These are phyloP conservation scores for Dyspetes luteomarginatus DNA, from an alignment of 2,888 invertebrate species.

Conservation along the genomic window DNA sequence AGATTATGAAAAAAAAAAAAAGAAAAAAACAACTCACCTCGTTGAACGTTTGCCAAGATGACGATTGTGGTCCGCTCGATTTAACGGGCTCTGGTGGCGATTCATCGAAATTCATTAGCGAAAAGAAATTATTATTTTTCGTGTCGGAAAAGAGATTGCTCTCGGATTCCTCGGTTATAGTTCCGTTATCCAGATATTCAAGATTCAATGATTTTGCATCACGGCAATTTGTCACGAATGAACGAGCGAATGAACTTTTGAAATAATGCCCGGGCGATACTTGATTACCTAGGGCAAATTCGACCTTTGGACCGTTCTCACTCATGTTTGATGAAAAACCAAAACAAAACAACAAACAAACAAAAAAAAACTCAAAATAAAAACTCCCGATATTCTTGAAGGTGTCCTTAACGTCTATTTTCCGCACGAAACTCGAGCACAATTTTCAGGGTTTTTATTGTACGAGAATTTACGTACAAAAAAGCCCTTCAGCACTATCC, in stretches of 20 bases:
- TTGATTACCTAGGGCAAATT: conserved; percentile 79
- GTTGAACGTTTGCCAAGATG: conserved; percentile 59
- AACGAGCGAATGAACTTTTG: conserved; percentile 85
- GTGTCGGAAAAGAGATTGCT: conserved; percentile 54
- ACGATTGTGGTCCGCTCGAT: conserved; percentile 55
- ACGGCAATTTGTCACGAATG: conserved; percentile 82
- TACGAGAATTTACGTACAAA: neutral
- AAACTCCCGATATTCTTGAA: neutral
- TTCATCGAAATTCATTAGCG: conserved; percentile 72
- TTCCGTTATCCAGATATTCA: conserved; percentile 73
- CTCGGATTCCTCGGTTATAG: conserved; percentile 66
- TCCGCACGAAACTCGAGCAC: neutral
- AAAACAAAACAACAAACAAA: neutral
- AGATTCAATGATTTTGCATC: conserved; percentile 83
- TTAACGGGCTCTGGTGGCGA: conserved; percentile 13
- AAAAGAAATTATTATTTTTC: conserved; percentile 74
- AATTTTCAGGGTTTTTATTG: neutral
- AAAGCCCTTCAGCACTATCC: neutral
- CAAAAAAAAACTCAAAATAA: neutral
- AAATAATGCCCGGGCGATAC: conserved; percentile 83
- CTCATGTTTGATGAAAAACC: conserved; percentile 67
- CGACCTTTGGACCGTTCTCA: conserved; percentile 73
- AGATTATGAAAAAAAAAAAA: neutral
- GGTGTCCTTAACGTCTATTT: neutral
- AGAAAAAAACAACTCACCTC: conserved; percentile 58